Percentiles rank a stretch among this genome's conserved stretches.
phyloP scores from a whole-genome alignment of 2,888 invertebrate genomes.

The Venusia cambrica region DNA sequence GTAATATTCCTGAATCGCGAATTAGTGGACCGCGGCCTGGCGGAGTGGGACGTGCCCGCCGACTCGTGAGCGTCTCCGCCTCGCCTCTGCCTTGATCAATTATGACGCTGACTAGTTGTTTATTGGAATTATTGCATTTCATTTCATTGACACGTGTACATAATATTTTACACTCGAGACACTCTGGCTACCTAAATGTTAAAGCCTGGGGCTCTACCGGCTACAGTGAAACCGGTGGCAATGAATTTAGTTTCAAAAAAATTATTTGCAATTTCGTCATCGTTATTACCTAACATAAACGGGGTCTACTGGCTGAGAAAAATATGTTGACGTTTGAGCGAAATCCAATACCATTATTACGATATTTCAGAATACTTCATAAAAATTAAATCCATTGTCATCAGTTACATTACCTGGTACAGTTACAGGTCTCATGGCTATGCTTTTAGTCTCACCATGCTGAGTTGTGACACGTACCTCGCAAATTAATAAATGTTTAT shows the following conservation, averaged over 20 bases:
- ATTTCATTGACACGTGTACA: conserved; percentile 52
- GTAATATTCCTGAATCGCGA: conserved; percentile 93
- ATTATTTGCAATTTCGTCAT: too few species aligned
- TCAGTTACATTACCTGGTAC: too few species aligned
- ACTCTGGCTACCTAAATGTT: conserved; percentile 18
- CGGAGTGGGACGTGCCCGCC: conserved; percentile 84
- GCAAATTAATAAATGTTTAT: conserved; percentile 57
- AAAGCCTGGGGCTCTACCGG: too few species aligned
- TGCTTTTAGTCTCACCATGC: conserved; percentile 45
- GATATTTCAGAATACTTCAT: too few species aligned
- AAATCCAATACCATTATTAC: too few species aligned
- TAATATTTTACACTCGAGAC: conserved; percentile 40
- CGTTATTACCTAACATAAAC: too few species aligned
- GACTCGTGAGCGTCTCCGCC: conserved; percentile 57
- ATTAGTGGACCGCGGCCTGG: conserved; percentile 91
- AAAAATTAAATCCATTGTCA: too few species aligned
- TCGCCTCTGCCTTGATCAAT: conserved; percentile 30
- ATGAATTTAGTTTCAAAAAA: too few species aligned
- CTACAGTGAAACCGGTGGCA: too few species aligned
- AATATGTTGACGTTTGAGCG: too few species aligned
- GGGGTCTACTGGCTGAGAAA: too few species aligned
- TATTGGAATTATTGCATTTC: conserved; percentile 59
- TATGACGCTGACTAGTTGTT: conserved; percentile 57
- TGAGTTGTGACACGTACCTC: conserved; percentile 55
- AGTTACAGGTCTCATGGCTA: conserved; percentile 29